Percentiles rank a stretch among this genome's conserved stretches.
phyloP scores from a whole-genome alignment of 2,888 invertebrate genomes.

The Temnothorax ravouxi region DNA sequence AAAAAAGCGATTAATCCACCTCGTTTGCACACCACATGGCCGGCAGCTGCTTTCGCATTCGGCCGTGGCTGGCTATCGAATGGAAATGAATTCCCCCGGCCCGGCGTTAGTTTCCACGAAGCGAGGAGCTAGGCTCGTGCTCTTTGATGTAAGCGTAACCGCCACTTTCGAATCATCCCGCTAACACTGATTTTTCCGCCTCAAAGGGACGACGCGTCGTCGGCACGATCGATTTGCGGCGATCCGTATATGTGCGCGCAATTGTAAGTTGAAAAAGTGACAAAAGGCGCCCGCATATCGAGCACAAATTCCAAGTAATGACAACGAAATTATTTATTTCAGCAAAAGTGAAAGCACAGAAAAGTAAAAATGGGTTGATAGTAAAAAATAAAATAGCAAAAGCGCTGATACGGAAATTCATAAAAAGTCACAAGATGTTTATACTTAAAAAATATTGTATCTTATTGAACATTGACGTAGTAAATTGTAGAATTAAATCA shows the following conservation, averaged over 20 bases:
- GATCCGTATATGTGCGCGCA: background rate
- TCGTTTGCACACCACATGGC: conserved; percentile 61
- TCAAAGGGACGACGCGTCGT: conserved; percentile 41
- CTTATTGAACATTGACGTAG: background rate
- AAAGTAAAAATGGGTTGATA: background rate
- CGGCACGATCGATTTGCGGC: background rate
- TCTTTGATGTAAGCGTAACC: conserved; percentile 56
- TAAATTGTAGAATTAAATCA: background rate
- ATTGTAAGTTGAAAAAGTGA: background rate
- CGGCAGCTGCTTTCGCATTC: conserved; percentile 46
- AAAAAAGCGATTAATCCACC: conserved; percentile 56
- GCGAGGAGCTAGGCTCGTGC: conserved; percentile 16
- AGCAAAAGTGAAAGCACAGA: background rate
- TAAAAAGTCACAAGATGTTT: background rate
- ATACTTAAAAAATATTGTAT: background rate
- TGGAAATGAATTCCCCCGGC: conserved; percentile 73
- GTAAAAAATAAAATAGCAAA: background rate
- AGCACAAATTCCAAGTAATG: background rate
- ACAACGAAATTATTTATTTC: conserved; percentile 11
- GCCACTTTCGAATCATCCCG: conserved; percentile 54
- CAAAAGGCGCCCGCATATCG: background rate
- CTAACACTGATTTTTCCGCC: conserved; percentile 64
- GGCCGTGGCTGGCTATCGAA: conserved; percentile 66
- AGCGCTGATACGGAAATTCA: background rate
- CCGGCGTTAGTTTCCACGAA: conserved; percentile 45